These are phyloP conservation scores for Helicoverpa assulta DNA, from an alignment of 2,888 invertebrate species.

Conservation along the genomic window DNA sequence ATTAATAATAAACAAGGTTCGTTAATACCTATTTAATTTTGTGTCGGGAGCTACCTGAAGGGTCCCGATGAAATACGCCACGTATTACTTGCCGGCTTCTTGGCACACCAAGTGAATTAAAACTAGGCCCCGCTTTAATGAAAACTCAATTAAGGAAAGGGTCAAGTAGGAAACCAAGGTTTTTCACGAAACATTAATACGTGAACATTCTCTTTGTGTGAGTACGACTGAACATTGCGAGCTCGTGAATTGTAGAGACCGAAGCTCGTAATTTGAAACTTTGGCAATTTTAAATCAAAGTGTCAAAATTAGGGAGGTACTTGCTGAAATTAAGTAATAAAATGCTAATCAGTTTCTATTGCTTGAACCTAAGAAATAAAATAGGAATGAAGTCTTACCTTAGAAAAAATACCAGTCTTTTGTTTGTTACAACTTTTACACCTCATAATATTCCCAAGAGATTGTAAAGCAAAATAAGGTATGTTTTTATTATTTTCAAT, in stretches of 20 bases:
- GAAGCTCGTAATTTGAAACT: not conserved
- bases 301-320: conserved; percentile 1
- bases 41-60: conserved; percentile 11
- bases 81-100: conserved; percentile 33
- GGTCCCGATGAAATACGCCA: conserved; percentile 38
- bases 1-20: conserved; percentile 13
- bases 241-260: not conserved
- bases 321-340: not conserved
- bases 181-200: conserved; percentile 40
- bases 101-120: conserved; percentile 39
- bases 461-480: not conserved
- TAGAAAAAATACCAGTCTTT: no score
- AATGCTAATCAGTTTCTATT: not conserved
- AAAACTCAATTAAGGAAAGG: conserved; percentile 53
- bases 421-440: no score
- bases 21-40: conserved; percentile 35
- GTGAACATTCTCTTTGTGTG: conserved; percentile 29
- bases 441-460: not conserved
- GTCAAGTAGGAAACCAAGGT: conserved; percentile 44
- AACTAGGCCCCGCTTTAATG: conserved; percentile 49
- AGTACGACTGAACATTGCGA: conserved; percentile 8
- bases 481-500: conserved; percentile 31
- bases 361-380: no score
- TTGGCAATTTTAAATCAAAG: not conserved
- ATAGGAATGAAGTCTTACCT: no score